Percentiles rank a stretch among this genome's conserved stretches.
Evolutionary conservation across 2,888 invertebrate genomes (phyloP).

Genomic region (Cenopis cana): DNA sequence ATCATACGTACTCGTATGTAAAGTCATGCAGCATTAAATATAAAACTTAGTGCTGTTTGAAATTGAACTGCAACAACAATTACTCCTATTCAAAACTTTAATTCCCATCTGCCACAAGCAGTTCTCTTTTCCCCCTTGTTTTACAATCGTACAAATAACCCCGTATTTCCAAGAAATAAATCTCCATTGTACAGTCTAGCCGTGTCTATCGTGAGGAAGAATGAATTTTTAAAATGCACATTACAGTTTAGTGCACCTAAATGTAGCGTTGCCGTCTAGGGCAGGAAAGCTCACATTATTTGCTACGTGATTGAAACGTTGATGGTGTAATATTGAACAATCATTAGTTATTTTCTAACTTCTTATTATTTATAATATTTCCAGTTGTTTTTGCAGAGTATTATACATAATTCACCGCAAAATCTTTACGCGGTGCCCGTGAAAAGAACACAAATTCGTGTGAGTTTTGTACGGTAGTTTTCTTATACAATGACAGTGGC

Average conservation of each 20-base stretch:
- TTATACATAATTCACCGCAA: too few species aligned
- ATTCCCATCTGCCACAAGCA: background rate
- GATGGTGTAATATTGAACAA: too few species aligned
- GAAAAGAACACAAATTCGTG: too few species aligned
- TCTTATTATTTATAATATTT: too few species aligned
- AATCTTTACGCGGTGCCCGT: too few species aligned
- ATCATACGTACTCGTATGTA: too few species aligned
- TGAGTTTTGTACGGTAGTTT: too few species aligned
- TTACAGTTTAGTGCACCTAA: conserved; percentile 23
- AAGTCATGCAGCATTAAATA: too few species aligned
- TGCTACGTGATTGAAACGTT: background rate
- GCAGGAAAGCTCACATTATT: conserved; percentile 2
- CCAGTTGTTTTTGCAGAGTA: too few species aligned
- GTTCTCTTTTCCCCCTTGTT: conserved; percentile 5
- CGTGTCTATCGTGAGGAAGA: conserved; percentile 23
- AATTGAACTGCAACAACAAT: background rate
- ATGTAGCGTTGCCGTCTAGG: background rate
- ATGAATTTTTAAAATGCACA: conserved; percentile 29
- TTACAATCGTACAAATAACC: conserved; percentile 17
- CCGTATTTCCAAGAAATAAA: conserved; percentile 25
- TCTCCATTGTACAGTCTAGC: conserved; percentile 25
- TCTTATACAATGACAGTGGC: too few species aligned
- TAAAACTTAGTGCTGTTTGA: too few species aligned
- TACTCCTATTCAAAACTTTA: background rate
- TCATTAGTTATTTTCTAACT: too few species aligned